Conservation (phyloP, 2,797 vertebrate species). For the Echeneis naucrates region DNA sequence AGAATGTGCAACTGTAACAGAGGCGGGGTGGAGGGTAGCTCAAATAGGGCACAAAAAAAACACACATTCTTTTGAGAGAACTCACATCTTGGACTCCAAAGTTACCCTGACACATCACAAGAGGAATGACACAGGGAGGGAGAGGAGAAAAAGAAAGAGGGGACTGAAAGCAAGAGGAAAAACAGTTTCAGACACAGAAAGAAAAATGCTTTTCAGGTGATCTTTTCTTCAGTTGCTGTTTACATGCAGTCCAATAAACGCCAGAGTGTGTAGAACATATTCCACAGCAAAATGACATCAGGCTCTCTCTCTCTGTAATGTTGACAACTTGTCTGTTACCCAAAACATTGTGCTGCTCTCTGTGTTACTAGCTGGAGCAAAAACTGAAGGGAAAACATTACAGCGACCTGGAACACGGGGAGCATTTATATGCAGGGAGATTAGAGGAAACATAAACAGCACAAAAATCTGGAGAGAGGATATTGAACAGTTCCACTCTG, state of each 20-base stretch:
- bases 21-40: constrained; percentile 71
- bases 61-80: constrained; percentile 87
- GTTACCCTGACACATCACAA: constrained; percentile 79
- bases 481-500: constrained; percentile 80
- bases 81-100: constrained; percentile 86
- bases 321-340: constrained; percentile 49
- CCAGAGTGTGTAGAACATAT: constrained; percentile 19
- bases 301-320: constrained; percentile 35
- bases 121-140: constrained; percentile 78
- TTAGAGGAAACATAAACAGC: constrained; percentile 75
- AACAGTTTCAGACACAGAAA: constrained; percentile 45
- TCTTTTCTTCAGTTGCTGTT: constrained; percentile 35
- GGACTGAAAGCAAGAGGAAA: constrained; percentile 30
- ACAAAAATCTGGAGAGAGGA: constrained; percentile 64
- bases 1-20: constrained; percentile 69
- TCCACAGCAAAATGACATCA: constrained; percentile 63
- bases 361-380: constrained; percentile 58
- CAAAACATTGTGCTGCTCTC: constrained; percentile 43
- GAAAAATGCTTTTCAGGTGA: constrained; percentile 9
- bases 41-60: constrained; percentile 73
- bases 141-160: constrained; percentile 37
- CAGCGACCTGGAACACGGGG: constrained; percentile 50
- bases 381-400: constrained; percentile 70
- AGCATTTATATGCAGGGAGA: constrained; percentile 62
- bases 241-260: constrained; percentile 48